These are phyloP conservation scores for Crocuta crocuta DNA, from an alignment of 2,113 vertebrate species.

Conservation along the genomic window DNA sequence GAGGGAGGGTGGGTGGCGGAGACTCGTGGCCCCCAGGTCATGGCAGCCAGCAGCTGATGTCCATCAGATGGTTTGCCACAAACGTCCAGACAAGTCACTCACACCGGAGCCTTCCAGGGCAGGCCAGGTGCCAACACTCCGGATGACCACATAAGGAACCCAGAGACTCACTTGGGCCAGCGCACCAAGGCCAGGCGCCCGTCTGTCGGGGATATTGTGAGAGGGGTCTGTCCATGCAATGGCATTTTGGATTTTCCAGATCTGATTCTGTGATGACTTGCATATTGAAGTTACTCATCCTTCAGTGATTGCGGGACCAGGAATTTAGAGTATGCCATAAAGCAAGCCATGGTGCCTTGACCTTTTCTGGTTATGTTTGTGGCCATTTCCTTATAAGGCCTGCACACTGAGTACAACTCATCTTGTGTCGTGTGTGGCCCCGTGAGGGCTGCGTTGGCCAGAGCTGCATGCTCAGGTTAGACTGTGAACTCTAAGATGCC, in stretches of 20 bases:
- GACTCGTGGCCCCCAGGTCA: fast-evolving
- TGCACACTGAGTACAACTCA: fast-evolving
- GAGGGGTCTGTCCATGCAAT: fast-evolving
- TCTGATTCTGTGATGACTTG: fast-evolving
- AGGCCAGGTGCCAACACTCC: fast-evolving
- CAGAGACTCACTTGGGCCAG: too few relatives aligned
- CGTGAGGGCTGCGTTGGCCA: fast-evolving
- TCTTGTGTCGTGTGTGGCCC: fast-evolving
- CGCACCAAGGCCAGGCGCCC: fast-evolving
- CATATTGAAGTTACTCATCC: background rate
- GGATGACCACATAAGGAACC: fast-evolving
- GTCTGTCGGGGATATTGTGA: fast-evolving
- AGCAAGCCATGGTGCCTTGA: fast-evolving
- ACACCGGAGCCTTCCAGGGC: background rate
- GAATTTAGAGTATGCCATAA: fast-evolving
- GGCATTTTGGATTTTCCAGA: background rate
- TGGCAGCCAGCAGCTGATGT: fast-evolving
- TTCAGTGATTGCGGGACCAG: background rate
- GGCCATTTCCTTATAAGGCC: background rate
- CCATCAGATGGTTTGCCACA: fast-evolving
- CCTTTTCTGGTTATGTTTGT: background rate
- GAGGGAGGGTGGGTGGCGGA: fast-evolving
- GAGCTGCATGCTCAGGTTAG: fast-evolving
- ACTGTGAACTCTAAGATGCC: fast-evolving
- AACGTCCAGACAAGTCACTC: fast-evolving